A percentile compares a stretch with the other conserved stretches of the same genome.
These are phyloP conservation scores for Erannis defoliaria DNA, from an alignment of 2,888 invertebrate genomes.

Conservation along the genomic window DNA sequence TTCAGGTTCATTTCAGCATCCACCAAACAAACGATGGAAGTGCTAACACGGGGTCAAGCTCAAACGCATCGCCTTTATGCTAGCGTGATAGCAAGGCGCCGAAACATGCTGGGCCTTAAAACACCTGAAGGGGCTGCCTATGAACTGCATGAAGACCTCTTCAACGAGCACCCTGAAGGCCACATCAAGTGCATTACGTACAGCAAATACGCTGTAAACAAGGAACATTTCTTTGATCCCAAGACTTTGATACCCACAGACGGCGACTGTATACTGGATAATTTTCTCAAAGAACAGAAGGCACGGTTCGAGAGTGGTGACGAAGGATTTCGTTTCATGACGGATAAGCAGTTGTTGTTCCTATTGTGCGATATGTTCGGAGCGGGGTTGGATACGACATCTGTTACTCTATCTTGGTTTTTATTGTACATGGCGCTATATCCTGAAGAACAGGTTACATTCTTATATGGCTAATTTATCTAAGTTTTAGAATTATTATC, in stretches of 20 bases:
- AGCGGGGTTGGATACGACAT: conserved; percentile 94
- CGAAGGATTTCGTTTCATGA: conserved; percentile 83
- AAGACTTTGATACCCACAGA: conserved; percentile 68
- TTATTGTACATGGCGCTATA: conserved; percentile 91
- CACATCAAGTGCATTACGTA: conserved; percentile 78
- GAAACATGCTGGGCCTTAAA: conserved; percentile 65
- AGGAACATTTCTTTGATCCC: conserved; percentile 78
- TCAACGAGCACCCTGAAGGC: conserved; percentile 72
- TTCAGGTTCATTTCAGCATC: conserved; percentile 88
- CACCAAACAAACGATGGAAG: conserved; percentile 88
- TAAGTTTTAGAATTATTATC: no score
- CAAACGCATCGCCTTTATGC: conserved; percentile 92
- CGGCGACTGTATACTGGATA: conserved; percentile 88
- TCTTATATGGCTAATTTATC: not conserved
- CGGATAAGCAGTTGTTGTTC: conserved; percentile 90
- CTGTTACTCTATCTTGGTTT: conserved; percentile 93
- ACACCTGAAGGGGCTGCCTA: conserved; percentile 66
- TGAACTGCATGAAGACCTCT: conserved; percentile 62
- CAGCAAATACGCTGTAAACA: conserved; percentile 66
- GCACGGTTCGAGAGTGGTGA: conserved; percentile 74
- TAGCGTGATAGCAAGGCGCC: conserved; percentile 87
- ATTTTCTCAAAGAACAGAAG: conserved; percentile 88
- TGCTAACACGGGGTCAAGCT: conserved; percentile 89
- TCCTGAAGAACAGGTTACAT: conserved; percentile 87
- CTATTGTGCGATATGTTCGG: conserved; percentile 94